A percentile compares a stretch with the other conserved stretches of the same genome.
Evolutionary conservation across 2,888 invertebrate species (phyloP).

Genomic region (Osmoderma eremita): DNA sequence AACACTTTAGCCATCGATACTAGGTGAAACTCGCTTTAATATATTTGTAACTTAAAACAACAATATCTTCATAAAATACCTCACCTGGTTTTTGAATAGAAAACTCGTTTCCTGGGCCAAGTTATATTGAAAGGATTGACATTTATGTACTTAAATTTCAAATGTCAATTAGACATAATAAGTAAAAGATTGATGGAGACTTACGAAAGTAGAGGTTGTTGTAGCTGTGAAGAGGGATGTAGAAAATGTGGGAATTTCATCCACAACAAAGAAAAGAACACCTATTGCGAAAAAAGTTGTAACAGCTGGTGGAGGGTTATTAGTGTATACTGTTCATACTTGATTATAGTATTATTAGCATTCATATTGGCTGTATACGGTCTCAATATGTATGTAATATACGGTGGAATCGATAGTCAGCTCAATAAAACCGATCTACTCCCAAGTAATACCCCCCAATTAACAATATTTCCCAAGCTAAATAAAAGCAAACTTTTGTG

Average conservation of each 20-base stretch:
- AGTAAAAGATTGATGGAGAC: too few species aligned
- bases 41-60: too few species aligned
- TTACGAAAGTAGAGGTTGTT: too few species aligned
- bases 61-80: too few species aligned
- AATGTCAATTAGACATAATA: too few species aligned
- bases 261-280: constrained; percentile 2
- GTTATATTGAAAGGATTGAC: too few species aligned
- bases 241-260: neutral
- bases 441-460: constrained; percentile 5
- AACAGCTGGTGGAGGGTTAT: constrained; percentile 5
- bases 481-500: neutral
- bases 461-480: constrained; percentile 12
- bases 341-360: neutral
- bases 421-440: constrained; percentile 1
- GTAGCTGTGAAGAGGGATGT: too few species aligned
- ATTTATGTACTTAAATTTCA: too few species aligned
- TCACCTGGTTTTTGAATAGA: too few species aligned
- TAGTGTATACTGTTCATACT: neutral
- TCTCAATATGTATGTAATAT: neutral
- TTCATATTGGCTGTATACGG: neutral
- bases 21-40: too few species aligned
- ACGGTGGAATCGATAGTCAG: neutral
- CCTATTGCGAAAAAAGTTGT: constrained; percentile 13
- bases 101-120: too few species aligned
- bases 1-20: too few species aligned